Evolutionary conservation across 2,888 invertebrate species (phyloP).

Genomic region (Nasonovia ribisnigri): DNA sequence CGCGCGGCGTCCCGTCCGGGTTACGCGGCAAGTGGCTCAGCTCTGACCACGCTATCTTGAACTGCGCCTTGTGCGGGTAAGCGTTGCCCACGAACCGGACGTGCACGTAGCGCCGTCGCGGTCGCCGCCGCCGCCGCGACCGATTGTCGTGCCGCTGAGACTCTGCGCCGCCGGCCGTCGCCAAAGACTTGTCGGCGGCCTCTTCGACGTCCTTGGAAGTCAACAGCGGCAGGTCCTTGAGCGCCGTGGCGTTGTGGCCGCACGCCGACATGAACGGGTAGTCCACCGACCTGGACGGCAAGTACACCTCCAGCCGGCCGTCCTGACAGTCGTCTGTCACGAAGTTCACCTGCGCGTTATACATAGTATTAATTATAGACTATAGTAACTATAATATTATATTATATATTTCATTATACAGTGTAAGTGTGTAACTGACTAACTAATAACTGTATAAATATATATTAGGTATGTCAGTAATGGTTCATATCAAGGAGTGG

Average conservation of each 20-base stretch:
- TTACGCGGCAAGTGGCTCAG: constrained; percentile 88
- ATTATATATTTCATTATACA: background rate
- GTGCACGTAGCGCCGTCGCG: constrained; percentile 67
- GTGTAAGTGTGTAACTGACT: background rate
- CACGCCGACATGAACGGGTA: constrained; percentile 86
- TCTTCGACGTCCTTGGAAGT: constrained; percentile 68
- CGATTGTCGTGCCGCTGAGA: constrained; percentile 71
- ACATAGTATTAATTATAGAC: no score
- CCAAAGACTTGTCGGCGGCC: constrained; percentile 75
- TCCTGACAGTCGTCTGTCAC: constrained; percentile 88
- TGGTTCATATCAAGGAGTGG: no score
- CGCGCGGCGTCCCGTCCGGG: constrained; percentile 77
- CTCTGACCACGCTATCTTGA: constrained; percentile 92
- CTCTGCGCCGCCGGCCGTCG: constrained; percentile 85
- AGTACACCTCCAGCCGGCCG: constrained; percentile 86
- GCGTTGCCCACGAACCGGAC: constrained; percentile 75
- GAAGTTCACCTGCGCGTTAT: constrained; percentile 72
- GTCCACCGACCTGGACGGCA: constrained; percentile 75
- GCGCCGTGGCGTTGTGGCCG: constrained; percentile 86
- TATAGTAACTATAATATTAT: no score
- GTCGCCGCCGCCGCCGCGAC: constrained; percentile 72
- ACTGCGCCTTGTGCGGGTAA: constrained; percentile 84
- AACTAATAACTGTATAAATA: no score
- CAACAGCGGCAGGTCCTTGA: constrained; percentile 78
- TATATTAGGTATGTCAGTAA: no score